phyloP scores from a whole-genome alignment of 2,113 vertebrate genomes.

The Muntiacus muntjak region DNA sequence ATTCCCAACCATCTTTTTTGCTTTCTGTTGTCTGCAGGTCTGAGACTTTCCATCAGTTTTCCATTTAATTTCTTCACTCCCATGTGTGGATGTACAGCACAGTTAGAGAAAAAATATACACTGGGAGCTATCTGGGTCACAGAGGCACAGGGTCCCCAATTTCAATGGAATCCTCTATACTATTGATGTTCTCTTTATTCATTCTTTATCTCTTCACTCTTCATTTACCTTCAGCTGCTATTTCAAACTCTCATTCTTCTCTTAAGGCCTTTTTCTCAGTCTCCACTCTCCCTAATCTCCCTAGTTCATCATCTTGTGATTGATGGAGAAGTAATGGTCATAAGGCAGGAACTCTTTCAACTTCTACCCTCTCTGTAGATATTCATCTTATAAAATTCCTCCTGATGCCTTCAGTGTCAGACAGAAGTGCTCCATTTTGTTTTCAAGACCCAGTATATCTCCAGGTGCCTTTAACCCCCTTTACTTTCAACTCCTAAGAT shows the following conservation, averaged over 20 bases:
- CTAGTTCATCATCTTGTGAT: background rate
- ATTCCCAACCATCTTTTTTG: background rate
- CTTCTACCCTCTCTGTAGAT: background rate
- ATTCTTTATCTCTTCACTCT: background rate
- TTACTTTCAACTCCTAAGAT: background rate
- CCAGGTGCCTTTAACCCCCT: background rate
- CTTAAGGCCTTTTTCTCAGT: background rate
- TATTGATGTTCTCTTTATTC: background rate
- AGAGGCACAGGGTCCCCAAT: background rate
- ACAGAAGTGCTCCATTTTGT: background rate
- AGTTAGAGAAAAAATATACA: background rate
- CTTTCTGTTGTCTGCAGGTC: background rate
- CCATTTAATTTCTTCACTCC: background rate
- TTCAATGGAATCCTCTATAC: background rate
- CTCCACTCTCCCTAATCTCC: background rate
- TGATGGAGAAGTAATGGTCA: background rate
- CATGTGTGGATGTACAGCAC: background rate
- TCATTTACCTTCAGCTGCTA: background rate
- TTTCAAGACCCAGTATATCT: background rate
- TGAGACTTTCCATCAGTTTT: background rate
- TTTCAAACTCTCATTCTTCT: background rate
- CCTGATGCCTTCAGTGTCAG: background rate
- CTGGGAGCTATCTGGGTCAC: background rate
- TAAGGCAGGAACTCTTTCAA: background rate
- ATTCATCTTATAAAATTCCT: background rate